Percentiles rank a stretch among this genome's conserved stretches.
Conservation (phyloP, 2,888 invertebrate genomes). For the Podotricha telesiphe region DNA sequence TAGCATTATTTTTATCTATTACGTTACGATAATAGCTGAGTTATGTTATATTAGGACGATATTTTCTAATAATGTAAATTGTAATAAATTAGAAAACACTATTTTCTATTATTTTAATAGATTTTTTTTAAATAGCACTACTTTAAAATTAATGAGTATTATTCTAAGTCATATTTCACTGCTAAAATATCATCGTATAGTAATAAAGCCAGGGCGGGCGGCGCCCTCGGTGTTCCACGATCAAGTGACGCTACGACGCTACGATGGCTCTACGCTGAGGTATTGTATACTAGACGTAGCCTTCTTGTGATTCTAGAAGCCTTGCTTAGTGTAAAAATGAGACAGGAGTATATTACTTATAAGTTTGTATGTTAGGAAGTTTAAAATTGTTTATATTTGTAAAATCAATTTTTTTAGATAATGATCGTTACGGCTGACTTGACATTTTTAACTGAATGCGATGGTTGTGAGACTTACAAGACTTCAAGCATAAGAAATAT, state of each 20-base stretch:
- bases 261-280: conserved; percentile 33
- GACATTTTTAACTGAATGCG: too few relatives aligned
- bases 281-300: conserved; percentile 18
- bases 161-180: conserved; percentile 9
- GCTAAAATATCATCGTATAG: conserved; percentile 1
- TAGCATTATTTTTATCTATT: conserved; percentile 33
- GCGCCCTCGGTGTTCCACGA: conserved; percentile 64
- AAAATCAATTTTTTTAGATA: too few relatives aligned
- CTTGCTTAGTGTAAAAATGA: conserved; percentile 6
- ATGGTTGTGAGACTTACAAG: too few relatives aligned
- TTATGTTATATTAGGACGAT: conserved; percentile 5
- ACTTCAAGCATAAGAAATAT: too few relatives aligned
- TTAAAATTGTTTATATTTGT: not conserved
- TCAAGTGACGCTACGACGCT: conserved; percentile 52
- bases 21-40: conserved; percentile 4
- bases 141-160: not conserved
- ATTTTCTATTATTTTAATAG: not conserved
- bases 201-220: conserved; percentile 59
- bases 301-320: conserved; percentile 7
- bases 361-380: not conserved
- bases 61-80: not conserved
- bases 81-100: not conserved
- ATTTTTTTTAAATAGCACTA: conserved; percentile 6
- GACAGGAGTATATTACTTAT: not conserved
- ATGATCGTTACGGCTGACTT: too few relatives aligned